Percentiles rank a stretch among this genome's conserved stretches.
Evolutionary conservation across 2,888 invertebrate genomes (phyloP).

Genomic region (Ceramica pisi): DNA sequence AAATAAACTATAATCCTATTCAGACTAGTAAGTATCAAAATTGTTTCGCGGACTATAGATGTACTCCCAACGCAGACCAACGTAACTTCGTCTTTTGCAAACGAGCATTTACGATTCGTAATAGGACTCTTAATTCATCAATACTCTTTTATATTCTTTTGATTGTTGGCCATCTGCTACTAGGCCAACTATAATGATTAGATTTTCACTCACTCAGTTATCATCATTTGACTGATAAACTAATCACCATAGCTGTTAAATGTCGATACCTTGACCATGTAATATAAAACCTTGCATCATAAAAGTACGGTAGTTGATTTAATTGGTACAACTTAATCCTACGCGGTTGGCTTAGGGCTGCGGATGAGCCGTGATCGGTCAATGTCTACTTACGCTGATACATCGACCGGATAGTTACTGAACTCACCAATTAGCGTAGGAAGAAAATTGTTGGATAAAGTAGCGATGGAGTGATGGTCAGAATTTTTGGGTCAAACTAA

Average conservation of each 20-base stretch:
- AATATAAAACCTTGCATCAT: not conserved
- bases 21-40: too few relatives aligned
- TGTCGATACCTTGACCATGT: slow-evolving; percentile 20
- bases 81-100: too few relatives aligned
- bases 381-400: slow-evolving; percentile 13
- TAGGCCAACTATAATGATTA: not conserved
- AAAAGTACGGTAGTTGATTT: not conserved
- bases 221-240: not conserved
- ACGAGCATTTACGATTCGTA: too few relatives aligned
- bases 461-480: not conserved
- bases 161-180: not conserved
- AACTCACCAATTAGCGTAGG: slow-evolving; percentile 10
- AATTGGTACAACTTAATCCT: slow-evolving; percentile 22
- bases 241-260: not conserved
- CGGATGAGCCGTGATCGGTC: slow-evolving; percentile 32
- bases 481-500: not conserved
- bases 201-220: not conserved
- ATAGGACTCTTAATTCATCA: too few relatives aligned
- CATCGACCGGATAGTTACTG: not conserved
- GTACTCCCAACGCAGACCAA: too few relatives aligned
- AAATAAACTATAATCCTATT: too few relatives aligned
- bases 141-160: not conserved
- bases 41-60: too few relatives aligned
- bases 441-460: slow-evolving; percentile 2
- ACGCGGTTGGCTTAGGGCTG: slow-evolving; percentile 25